phyloP scores from a whole-genome alignment of 1,140 invertebrate genomes.

The Hormaphis cornu region DNA sequence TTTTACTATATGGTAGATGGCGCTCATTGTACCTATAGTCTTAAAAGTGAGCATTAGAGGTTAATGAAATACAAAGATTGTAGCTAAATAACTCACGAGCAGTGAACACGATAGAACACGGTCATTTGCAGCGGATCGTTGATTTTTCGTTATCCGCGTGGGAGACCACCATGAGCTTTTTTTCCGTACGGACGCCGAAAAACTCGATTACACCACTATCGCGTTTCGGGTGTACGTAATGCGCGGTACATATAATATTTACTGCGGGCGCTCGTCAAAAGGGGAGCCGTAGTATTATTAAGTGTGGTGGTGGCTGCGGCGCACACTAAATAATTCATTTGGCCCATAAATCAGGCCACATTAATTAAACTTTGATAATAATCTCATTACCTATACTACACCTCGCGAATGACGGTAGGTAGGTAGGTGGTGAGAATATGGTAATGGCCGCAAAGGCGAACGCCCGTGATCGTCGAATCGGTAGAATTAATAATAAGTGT shows the following conservation, averaged over 20 bases:
- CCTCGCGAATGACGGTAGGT: not conserved
- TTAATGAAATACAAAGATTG: no score
- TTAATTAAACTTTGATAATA: constrained; percentile 28
- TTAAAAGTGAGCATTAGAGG: no score
- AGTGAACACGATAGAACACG: no score
- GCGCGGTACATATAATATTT: no score
- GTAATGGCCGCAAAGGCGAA: not conserved
- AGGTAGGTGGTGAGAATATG: not conserved
- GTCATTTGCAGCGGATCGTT: no score
- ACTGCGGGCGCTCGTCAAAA: no score
- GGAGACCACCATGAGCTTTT: not conserved
- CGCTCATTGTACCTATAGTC: not conserved
- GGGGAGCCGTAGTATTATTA: constrained; percentile 16
- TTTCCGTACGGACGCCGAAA: not conserved
- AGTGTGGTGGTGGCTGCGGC: constrained; percentile 17
- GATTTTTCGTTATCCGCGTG: not conserved
- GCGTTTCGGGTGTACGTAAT: not conserved
- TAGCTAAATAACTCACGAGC: no score
- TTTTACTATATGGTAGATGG: no score
- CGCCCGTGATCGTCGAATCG: not conserved
- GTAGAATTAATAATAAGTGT: constrained; percentile 31
- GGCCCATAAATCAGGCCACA: constrained; percentile 27
- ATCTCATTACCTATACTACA: no score
- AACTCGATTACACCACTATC: constrained; percentile 26
- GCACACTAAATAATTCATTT: constrained; percentile 31